Evolutionary conservation across 2,113 vertebrate genomes (phyloP).

Genomic region (Microcebus jonahi): DNA sequence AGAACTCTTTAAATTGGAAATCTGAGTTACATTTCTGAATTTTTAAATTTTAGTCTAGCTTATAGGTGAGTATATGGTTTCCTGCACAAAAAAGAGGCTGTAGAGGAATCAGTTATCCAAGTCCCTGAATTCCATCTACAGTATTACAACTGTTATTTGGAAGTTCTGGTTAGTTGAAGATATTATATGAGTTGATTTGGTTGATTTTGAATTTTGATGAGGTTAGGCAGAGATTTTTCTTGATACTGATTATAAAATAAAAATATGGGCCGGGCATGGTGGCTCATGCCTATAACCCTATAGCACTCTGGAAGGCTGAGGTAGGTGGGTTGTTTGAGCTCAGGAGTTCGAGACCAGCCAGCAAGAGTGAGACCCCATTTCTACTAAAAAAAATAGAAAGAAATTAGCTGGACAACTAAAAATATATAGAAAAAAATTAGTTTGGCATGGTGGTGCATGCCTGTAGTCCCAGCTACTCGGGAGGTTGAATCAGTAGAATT

Average conservation of each 20-base stretch:
- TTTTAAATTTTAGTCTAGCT: constrained; percentile 15
- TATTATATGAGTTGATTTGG: neutral
- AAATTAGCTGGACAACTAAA: no score
- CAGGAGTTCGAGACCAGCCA: no score
- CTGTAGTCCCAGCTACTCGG: no score
- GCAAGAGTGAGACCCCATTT: no score
- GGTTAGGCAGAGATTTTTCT: neutral
- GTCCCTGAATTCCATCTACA: constrained; percentile 15
- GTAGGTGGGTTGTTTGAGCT: no score
- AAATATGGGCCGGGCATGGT: neutral
- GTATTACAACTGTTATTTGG: constrained; percentile 16
- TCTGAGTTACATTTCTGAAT: neutral
- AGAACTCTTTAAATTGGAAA: neutral
- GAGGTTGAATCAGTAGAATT: no score
- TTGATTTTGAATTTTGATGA: constrained; percentile 51
- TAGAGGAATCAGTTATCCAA: neutral
- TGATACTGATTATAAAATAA: neutral
- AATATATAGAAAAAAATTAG: no score
- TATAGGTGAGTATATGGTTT: constrained; percentile 20
- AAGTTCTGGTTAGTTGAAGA: constrained; percentile 42
- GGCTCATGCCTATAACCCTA: no score
- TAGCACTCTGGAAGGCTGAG: no score
- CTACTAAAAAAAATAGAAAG: no score
- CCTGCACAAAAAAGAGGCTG: neutral
- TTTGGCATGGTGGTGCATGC: no score